Evolutionary conservation across 2,113 vertebrate genomes (phyloP), one percentile per base, ranked within the genome.

Genomic region (Egretta garzetta): DNA sequence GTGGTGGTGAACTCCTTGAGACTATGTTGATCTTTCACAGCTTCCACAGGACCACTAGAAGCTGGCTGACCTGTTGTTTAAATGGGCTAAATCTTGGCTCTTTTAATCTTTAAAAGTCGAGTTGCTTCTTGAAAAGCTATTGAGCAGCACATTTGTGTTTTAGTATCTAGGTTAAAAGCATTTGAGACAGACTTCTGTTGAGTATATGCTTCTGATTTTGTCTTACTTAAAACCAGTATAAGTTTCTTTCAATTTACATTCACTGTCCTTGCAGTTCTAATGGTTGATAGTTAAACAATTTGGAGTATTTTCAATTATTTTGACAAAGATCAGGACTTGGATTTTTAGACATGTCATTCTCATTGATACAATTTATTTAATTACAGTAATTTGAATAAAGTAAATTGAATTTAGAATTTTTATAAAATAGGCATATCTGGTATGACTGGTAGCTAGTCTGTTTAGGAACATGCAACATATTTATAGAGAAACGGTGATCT

Each of bases 141-240:
- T 68, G 62, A 88, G 87, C 83, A 56, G 88, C 93, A 68, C 39
- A 17, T 93, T 90, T 95, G 10, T 96, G 20, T 97, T 96, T 95
- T 96, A 88, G 80, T 66, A 52, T 15, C 11, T 71, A 88, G 94
- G 60, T 97, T 79, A 70, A 94, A 84, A 94, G 82, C 67, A 33
- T 85, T 63, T 92, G 67, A 94, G 89, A 68, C n/a, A 86, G 66
- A 60, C 67, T 94, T 33, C 72, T 91, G 72, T 79, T 77, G 80
- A 83, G 45, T 64, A 24, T 26, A 6, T 73, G 22, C 50, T 88
- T 85, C 73, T 95, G 86, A 52, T 63, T 96, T 89, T 95, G 70
- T 91, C 68, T 93, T 79, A 43, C 7, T 90, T 86, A 37, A 87
- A 95, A 94, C 87, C 93, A 92, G 37, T 90, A 58, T 14, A 12